Evolutionary conservation across 2,888 invertebrate species (phyloP), one percentile per base, ranked within the genome.

Genomic region (Dasypolia templi): DNA sequence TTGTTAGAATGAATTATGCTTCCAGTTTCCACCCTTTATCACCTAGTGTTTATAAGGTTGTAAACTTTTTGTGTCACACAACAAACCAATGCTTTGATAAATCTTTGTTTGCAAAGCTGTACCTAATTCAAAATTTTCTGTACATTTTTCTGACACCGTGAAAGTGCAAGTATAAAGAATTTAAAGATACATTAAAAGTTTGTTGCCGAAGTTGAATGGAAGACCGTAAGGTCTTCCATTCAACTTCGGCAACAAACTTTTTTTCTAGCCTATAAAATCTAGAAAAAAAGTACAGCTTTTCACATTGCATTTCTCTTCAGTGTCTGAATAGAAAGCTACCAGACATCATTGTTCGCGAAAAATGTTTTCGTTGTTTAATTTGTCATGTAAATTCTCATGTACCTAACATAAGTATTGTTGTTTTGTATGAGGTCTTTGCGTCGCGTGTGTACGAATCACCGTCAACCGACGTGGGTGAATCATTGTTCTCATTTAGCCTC

Each of bases 401-500:
- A n/a, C n/a, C n/a, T n/a, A 64, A 72, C 55, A 68, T 66, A 67
- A 61, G 79, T 67, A 75, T 75, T 75, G 72, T 84, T 79, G 77
- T 83, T 79, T 84, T 84, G 82, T 87, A 58, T 29, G 59, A 75
- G 64, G 64, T 56, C 61, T 69, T 72, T 26, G 39, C 67, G 63
- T 79, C 83, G 75, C 81, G 71, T 61, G 83, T 63, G 73, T 56
- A 72, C 74, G 78, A 78, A 74, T 77, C 78, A 64, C 77, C 76
- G 79, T 71, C 75, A 65, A 65, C 73, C 79, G 70, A 78, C 83
- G 80, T 69, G 75, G 70, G 87, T 93, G 93, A 92, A 90, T 93
- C 92, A 90, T 88, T 87, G 86, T 86, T 84, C 88, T 88, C 86
- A 87, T 91, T 92, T 91, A 90, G 90, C 87, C 87, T 79, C 82